Evolutionary conservation across 1,140 invertebrate species (phyloP).

Genomic region (Callitettix versicolor): DNA sequence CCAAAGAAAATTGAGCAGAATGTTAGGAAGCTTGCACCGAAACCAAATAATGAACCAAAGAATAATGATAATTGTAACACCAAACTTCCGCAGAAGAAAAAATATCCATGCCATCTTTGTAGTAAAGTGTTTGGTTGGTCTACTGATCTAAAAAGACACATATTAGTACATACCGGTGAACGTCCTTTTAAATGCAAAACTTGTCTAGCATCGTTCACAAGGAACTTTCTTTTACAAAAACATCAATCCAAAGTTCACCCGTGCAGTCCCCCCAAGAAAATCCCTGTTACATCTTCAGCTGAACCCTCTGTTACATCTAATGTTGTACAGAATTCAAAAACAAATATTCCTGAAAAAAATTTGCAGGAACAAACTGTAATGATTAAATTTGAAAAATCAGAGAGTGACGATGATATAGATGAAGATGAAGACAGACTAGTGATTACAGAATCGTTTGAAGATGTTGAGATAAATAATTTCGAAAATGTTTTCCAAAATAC

Average conservation of each 20-base stretch:
- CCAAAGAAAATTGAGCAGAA: conserved; percentile 20
- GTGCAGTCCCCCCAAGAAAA: conserved; percentile 1
- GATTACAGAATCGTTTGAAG: conserved; percentile 2
- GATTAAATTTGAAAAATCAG: neutral
- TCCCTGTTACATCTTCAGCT: too few species aligned
- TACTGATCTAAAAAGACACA: conserved; percentile 43
- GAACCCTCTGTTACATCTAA: too few species aligned
- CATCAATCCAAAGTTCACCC: conserved; percentile 29
- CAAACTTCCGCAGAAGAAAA: conserved; percentile 18
- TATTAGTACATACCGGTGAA: conserved; percentile 63
- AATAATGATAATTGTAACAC: neutral
- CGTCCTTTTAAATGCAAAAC: conserved; percentile 65
- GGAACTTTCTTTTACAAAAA: conserved; percentile 34
- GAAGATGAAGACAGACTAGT: conserved; percentile 5
- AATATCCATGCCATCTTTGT: conserved; percentile 30
- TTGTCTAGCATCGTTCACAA: conserved; percentile 62
- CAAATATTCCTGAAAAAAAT: too few species aligned
- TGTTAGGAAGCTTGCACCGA: conserved; percentile 5
- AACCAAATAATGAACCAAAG: neutral
- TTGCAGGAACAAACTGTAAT: too few species aligned
- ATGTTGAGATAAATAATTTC: neutral
- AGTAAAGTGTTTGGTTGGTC: conserved; percentile 32
- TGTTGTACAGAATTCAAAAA: too few species aligned
- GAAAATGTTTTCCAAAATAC: neutral
- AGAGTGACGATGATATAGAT: neutral